These are phyloP conservation scores for Notothenia coriiceps DNA, from an alignment of 2,113 vertebrate genomes.

Conservation along the genomic window DNA sequence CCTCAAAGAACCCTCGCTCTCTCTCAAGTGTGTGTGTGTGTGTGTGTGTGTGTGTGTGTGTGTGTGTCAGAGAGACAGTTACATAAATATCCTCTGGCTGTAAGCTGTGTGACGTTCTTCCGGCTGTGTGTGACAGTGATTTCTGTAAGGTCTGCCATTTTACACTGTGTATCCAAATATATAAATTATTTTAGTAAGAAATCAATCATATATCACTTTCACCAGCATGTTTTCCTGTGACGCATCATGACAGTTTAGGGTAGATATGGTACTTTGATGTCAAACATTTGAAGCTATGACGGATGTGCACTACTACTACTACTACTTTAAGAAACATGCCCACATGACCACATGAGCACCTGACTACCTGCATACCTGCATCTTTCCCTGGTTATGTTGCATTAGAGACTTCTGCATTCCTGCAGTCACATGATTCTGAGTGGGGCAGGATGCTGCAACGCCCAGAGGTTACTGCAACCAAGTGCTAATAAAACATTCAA, in stretches of 20 bases:
- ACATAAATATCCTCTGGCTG: constrained; percentile 62
- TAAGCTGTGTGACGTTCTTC: constrained; percentile 55
- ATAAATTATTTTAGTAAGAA: neutral
- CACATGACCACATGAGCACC: constrained; percentile 37
- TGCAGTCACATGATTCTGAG: constrained; percentile 58
- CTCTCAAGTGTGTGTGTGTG: constrained; percentile 36
- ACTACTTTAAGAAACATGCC: neutral
- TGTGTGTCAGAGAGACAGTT: constrained; percentile 29
- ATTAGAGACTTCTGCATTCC: constrained; percentile 65
- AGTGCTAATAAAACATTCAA: too few relatives aligned
- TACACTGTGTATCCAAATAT: too few relatives aligned
- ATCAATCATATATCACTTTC: neutral
- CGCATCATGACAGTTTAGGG: neutral
- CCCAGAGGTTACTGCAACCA: neutral
- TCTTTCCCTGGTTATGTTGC: constrained; percentile 8
- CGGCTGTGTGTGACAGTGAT: constrained; percentile 25
- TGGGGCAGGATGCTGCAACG: constrained; percentile 10
- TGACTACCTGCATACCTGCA: constrained; percentile 57
- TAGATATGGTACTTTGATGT: neutral
- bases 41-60: neutral
- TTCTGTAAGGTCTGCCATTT: neutral
- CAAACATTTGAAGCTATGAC: neutral
- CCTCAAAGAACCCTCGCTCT: constrained; percentile 53
- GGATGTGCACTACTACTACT: neutral
- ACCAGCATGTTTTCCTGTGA: neutral